Base-by-base conservation (phyloP, 2,888 invertebrate genomes). In the Andrena chrysosceles region DNA sequence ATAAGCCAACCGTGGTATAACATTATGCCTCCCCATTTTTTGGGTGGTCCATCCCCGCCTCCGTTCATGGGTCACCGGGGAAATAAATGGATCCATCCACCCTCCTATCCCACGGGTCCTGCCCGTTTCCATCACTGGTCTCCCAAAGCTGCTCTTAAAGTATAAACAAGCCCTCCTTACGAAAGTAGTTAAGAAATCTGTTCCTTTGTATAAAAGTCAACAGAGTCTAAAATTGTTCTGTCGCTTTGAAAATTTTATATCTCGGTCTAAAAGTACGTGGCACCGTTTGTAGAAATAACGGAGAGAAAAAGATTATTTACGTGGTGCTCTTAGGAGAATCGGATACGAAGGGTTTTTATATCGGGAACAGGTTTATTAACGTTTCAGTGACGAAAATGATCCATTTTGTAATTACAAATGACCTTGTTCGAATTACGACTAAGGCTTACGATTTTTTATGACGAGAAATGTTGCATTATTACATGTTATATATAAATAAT, bases 61-160 rank as follows among this genome's bases (percentile, higher is more conserved):
- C 93, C 93, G n/a, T 93, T 93, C 62, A 91, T 93, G 73, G 91
- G 92, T 64, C 93, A 92, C 66, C 89, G 93, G 56, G 91, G 90
- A 49, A 93, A 90, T 79, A 93, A 93, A 81, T 93, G 93, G 93
- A 86, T 91, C 29, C 92, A 93, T 84, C 93, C 92, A 60, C 88
- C 92, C 60, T 91, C 93, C 71, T 93, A 91, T 85, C 90, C 93
- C 20, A 86, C 91, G 76, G 93, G 93, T 84, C 91, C 93, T 42
- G 87, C 93, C 62, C 93, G 93, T 90, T 93, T 93, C 81, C 93
- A 93, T 70, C 93, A 93, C 67, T 93, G 93, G 93, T 92, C 93
- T 68, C 91, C 92, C 16, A 93, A 93, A 90, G 91, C 93, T 79
- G 89, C 93, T 74, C 92, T 93, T 76, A 93, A 93, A 90, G 93